Base-by-base conservation (phyloP, 2,888 invertebrate species). In the Cheilosia grossa region DNA sequence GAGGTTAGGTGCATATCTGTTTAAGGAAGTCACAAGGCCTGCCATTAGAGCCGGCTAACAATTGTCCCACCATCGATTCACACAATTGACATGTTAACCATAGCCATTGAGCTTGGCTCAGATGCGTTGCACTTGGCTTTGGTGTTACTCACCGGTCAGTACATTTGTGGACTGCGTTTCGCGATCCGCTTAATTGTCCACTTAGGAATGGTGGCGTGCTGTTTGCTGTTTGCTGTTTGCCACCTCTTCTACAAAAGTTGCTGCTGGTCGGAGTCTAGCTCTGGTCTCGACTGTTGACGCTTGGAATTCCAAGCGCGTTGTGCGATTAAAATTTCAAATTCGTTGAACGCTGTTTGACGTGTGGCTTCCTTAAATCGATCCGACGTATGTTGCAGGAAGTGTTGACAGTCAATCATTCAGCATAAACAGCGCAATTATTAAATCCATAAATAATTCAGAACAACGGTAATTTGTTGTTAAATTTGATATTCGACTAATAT, bases 1-100 rank as follows among this genome's bases (percentile, higher is more conserved):
- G 81, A 86, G 77, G 81, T 72, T 77, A 75, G 74, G 72, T 37
- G 67, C 19, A 37, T 37, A 51, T 75, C 85, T 81, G 66, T 86
- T 86, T 86, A 86, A 82, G 86, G 86, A 82, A 82, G 69, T 82
- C 58, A 49, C 86, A 86, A 86, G 86, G 86, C 59, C 86, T 74
- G 42, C 44, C 49, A 66, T 73, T 78, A 75, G 21, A 37, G 54
- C n/a, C 44, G 56, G 53, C 37, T 44, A 75, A 24, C 66, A 61
- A 82, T 82, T 82, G 79, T 79, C 53, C 64, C 63, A 64, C 47
- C 61, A 56, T 75, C 40, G 13, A 51, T 51, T 51, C 30, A 27
- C 54, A 40, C 59, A 59, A 77, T 82, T 72, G 72, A 77, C 72
- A 72, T 54, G 66, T 77, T 66, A 40, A 17, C 59, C 54, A 37